Conservation (phyloP, 2,888 invertebrate genomes). For the Eupeodes latifasciatus region DNA sequence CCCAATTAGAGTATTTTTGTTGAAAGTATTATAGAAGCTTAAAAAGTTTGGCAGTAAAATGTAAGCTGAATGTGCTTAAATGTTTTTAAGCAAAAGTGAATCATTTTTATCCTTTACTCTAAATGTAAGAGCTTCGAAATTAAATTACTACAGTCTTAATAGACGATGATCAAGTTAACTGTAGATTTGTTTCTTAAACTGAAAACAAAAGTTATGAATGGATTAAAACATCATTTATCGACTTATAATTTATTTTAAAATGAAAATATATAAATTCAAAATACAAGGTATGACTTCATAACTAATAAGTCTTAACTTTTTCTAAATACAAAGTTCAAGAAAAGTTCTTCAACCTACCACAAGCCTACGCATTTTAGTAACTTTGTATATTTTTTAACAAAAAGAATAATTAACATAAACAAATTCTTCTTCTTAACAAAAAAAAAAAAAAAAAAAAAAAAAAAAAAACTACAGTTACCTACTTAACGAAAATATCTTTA, state of each 20-base stretch:
- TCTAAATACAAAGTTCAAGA: not conserved
- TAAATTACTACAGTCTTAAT: too few relatives aligned
- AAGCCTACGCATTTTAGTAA: not conserved
- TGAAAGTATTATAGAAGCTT: too few relatives aligned
- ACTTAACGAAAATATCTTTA: not conserved
- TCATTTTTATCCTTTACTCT: too few relatives aligned
- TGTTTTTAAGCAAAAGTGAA: too few relatives aligned
- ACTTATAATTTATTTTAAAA: not conserved
- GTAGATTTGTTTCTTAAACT: too few relatives aligned
- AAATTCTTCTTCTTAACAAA: not conserved
- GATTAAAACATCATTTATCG: too few relatives aligned
- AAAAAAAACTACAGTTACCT: slow-evolving; percentile 9
- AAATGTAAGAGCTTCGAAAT: too few relatives aligned
- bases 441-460: not conserved
- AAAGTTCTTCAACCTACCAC: not conserved
- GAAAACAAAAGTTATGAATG: too few relatives aligned
- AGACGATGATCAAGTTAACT: too few relatives aligned
- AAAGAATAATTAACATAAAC: slow-evolving; percentile 1
- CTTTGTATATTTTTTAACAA: not conserved
- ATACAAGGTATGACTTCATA: not conserved
- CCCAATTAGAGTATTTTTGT: too few relatives aligned
- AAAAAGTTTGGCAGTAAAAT: too few relatives aligned
- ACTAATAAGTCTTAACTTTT: not conserved
- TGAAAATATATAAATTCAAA: not conserved
- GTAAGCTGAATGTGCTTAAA: too few relatives aligned